Evolutionary conservation across 2,888 invertebrate species (phyloP), one percentile per base, ranked within the genome.

Genomic region (Latrodectus elegans): DNA sequence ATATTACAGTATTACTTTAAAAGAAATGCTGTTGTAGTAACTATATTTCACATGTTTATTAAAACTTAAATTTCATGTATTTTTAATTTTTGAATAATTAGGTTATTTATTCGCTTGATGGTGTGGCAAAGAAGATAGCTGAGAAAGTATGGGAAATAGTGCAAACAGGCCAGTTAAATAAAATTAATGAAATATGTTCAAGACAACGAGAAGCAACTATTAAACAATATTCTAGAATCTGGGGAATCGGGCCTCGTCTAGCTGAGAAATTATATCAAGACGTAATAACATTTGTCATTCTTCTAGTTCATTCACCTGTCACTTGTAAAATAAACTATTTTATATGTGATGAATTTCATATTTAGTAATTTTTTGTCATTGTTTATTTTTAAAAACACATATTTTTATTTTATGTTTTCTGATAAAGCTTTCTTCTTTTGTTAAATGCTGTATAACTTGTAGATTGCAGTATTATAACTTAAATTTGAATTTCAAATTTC

Each of bases 81-180:
- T 15, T 60, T 10, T 60, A 60, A n/a, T 60, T 60, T 60, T n/a
- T 60, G 8, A 15, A 60, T 15, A 6, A 60, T 60, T 60, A 15
- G 12, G n/a, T 60, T n/a, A 60, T 60, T 60, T n/a, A 60, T 71
- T n/a, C 71, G 49, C 12, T 12, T 68, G 11, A 15, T 64, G 65
- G 73, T 55, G 38, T 81, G 15, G 53, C 72, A 10, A 60, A 52
- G 52, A 78, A 22, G 22, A 78, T 78, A 52, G 67, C 78, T 15
- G 17, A 60, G 26, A 75, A 75, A 60, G 64, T 75, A 78, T 53
- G 68, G n/a, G 70, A 78, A 67, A 78, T 78, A 52, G 11, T 67
- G 52, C 49, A 53, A 78, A 78, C 78, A 12, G 78, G 78, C 17
- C 22, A 78, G 8, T 53, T 68, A 10, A 22, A 17, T 38, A 67